Evolutionary conservation across 2,888 invertebrate genomes (phyloP).

Genomic region (Phalangium opilio): DNA sequence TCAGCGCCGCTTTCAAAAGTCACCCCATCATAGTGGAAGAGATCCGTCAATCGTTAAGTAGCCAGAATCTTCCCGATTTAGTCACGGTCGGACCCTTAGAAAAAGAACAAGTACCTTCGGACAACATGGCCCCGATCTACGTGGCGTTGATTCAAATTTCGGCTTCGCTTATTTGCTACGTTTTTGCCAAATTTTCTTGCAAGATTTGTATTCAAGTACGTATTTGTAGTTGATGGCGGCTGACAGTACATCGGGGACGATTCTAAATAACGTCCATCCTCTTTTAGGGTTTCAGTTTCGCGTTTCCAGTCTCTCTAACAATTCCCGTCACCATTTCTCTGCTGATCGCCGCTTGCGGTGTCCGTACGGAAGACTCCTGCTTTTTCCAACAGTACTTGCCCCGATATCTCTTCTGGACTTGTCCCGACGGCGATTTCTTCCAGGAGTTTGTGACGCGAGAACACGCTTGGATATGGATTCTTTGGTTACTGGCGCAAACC

Average conservation of each 20-base stretch:
- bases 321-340: conserved; percentile 28
- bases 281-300: conserved; percentile 28
- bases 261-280: too few relatives aligned
- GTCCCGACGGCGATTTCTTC: conserved; percentile 63
- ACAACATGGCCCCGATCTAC: conserved; percentile 24
- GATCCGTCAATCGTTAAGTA: conserved; percentile 5
- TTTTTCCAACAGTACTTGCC: conserved; percentile 20
- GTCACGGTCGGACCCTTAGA: conserved; percentile 13
- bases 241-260: too few relatives aligned
- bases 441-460: conserved; percentile 66
- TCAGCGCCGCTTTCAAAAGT: conserved; percentile 54
- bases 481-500: conserved; percentile 85
- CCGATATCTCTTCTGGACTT: conserved; percentile 49
- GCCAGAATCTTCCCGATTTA: conserved; percentile 8
- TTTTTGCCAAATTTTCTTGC: conserved; percentile 38
- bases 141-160: conserved; percentile 27
- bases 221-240: too few relatives aligned
- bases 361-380: conserved; percentile 23
- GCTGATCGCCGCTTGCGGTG: conserved; percentile 24
- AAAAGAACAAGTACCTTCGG: conserved; percentile 8
- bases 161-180: conserved; percentile 32
- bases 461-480: conserved; percentile 83
- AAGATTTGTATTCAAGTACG: conserved; percentile 34
- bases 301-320: conserved; percentile 33
- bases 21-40: conserved; percentile 38